Conservation (phyloP, 92 coral and sea anemone species). For the Porites evermanni region DNA sequence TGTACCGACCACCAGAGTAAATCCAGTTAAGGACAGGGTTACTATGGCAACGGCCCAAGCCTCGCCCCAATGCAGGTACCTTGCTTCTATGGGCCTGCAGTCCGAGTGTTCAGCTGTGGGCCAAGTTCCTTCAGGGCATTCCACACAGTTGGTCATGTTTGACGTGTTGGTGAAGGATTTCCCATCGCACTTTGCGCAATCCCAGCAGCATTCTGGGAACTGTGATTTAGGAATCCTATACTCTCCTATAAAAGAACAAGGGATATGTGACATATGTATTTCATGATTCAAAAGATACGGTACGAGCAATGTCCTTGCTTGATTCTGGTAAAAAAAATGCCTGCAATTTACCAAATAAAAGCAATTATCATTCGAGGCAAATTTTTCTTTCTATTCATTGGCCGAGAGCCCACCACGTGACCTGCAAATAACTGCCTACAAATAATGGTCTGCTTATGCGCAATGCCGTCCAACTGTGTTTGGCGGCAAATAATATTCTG, state of each 20-base stretch:
- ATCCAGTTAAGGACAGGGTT: slow-evolving; percentile 59
- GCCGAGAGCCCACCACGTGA: too few relatives aligned
- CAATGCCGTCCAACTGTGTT: too few relatives aligned
- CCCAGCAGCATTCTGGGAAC: slow-evolving; percentile 92
- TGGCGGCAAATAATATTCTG: too few relatives aligned
- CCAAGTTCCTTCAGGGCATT: slow-evolving; percentile 76
- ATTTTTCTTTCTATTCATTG: too few relatives aligned
- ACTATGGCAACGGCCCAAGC: slow-evolving; percentile 64
- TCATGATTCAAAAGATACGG: too few relatives aligned
- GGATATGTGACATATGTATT: background rate
- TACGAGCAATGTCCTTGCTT: too few relatives aligned
- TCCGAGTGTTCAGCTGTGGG: slow-evolving; percentile 68
- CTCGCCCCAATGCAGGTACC: slow-evolving; percentile 60
- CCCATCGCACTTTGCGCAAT: slow-evolving; percentile 72
- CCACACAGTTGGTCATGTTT: slow-evolving; percentile 64
- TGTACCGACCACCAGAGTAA: slow-evolving; percentile 43
- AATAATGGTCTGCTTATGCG: too few relatives aligned
- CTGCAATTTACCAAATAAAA: too few relatives aligned
- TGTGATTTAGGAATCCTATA: slow-evolving; percentile 59
- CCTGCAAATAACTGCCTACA: too few relatives aligned
- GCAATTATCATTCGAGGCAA: too few relatives aligned
- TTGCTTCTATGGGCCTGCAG: slow-evolving; percentile 65
- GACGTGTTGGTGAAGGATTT: slow-evolving; percentile 64
- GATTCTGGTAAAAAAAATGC: too few relatives aligned
- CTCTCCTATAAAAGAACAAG: slow-evolving; percentile 42